phyloP scores from a whole-genome alignment of 2,113 vertebrate genomes.

The Astur gentilis region DNA sequence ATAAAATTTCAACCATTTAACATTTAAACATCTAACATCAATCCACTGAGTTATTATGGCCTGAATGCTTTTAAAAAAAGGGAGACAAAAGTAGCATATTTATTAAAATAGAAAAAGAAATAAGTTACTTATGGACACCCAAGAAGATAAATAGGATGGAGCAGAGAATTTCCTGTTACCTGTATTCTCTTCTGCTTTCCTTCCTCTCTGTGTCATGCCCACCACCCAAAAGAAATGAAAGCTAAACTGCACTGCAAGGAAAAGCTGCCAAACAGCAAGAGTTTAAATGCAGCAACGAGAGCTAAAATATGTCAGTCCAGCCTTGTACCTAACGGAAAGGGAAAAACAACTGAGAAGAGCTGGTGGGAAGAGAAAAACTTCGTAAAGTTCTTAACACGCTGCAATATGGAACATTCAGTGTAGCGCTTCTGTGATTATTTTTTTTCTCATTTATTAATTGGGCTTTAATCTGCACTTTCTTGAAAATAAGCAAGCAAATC shows the following conservation, averaged over 20 bases:
- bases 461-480: neutral
- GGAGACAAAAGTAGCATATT: neutral
- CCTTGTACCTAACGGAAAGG: accelerated
- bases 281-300: neutral
- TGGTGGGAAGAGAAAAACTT: neutral
- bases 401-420: neutral
- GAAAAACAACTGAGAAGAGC: neutral
- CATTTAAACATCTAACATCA: neutral
- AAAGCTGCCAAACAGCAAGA: neutral
- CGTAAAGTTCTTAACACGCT: neutral
- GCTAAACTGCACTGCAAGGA: neutral
- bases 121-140: neutral
- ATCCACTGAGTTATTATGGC: neutral
- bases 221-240: neutral
- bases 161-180: neutral
- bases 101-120: neutral
- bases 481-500: neutral
- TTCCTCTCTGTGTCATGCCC: neutral
- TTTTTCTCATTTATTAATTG: neutral
- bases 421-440: neutral
- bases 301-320: neutral
- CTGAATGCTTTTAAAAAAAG: neutral
- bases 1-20: neutral
- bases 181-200: neutral
- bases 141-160: neutral